A percentile compares a stretch with the other conserved stretches of the same genome.
phyloP scores from a whole-genome alignment of 2,888 invertebrate species.

The Bellardia bayeri region DNA sequence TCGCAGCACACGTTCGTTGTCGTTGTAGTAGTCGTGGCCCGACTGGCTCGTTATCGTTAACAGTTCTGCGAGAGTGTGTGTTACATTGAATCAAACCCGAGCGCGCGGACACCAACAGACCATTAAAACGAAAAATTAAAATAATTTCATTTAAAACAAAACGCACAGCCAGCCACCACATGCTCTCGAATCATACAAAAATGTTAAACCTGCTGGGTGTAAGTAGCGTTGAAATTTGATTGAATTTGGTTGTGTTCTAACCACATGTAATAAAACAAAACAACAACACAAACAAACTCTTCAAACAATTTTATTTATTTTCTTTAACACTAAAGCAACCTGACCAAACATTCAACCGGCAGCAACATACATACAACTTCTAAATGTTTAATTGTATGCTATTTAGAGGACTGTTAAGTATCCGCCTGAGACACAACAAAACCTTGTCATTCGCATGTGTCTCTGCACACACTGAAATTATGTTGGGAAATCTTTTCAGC shows the following conservation, averaged over 20 bases:
- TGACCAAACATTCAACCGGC: constrained; percentile 12
- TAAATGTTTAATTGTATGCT: constrained; percentile 1
- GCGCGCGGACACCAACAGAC: constrained; percentile 20
- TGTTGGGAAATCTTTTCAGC: constrained; percentile 43
- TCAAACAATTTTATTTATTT: constrained; percentile 43
- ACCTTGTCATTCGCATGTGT: constrained; percentile 75
- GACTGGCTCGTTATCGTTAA: constrained; percentile 60
- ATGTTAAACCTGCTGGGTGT: constrained; percentile 30
- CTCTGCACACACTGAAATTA: constrained; percentile 74
- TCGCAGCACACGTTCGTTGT: constrained; percentile 67
- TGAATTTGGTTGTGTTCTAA: constrained; percentile 48
- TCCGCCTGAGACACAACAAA: constrained; percentile 62
- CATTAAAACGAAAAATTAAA: constrained; percentile 42
- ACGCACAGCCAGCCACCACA: constrained; percentile 37
- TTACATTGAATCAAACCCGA: constrained; percentile 45
- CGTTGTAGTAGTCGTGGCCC: constrained; percentile 61
- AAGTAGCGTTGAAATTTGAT: constrained; percentile 24
- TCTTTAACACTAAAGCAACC: constrained; percentile 55
- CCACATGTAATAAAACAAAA: constrained; percentile 29
- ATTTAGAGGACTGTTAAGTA: constrained; percentile 25
- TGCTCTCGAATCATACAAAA: constrained; percentile 1
- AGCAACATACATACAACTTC: not conserved
- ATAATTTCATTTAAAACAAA: constrained; percentile 43
- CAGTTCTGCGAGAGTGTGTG: constrained; percentile 42
- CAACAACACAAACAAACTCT: constrained; percentile 1